A percentile compares a stretch with the other conserved stretches of the same genome.
phyloP scores from a whole-genome alignment of 2,888 invertebrate species.

The Orgyia antiqua region DNA sequence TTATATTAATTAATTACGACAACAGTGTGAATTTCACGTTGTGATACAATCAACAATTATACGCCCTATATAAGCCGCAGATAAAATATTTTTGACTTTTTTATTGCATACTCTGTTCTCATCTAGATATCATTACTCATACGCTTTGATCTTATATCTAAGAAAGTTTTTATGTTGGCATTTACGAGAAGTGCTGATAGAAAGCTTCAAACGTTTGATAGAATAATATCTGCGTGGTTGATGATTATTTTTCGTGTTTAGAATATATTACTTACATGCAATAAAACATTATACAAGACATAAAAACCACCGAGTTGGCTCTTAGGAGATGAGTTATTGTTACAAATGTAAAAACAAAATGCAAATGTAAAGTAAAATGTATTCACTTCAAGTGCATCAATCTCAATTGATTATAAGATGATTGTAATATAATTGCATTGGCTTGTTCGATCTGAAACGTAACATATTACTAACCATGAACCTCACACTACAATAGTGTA shows the following conservation, averaged over 20 bases:
- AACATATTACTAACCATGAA: too few species aligned
- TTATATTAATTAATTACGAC: slow-evolving; percentile 16
- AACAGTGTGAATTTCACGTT: slow-evolving; percentile 23
- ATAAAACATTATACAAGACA: slow-evolving; percentile 7
- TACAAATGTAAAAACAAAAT: too few species aligned
- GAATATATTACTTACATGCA: slow-evolving; percentile 18
- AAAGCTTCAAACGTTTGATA: slow-evolving; percentile 17
- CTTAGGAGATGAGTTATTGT: too few species aligned
- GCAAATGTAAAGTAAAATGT: too few species aligned
- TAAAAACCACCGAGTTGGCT: too few species aligned
- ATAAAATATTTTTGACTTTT: slow-evolving; percentile 63
- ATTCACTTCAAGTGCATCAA: too few species aligned
- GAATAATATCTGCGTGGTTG: slow-evolving; percentile 22
- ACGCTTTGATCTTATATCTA: slow-evolving; percentile 69
- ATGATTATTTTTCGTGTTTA: slow-evolving; percentile 21
- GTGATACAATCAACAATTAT: slow-evolving; percentile 44
- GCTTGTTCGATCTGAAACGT: too few species aligned
- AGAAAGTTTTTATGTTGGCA: slow-evolving; percentile 59
- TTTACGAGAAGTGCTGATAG: slow-evolving; percentile 34
- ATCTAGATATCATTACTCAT: slow-evolving; percentile 68
- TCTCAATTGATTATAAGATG: too few species aligned
- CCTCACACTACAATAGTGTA: too few species aligned
- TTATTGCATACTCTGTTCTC: slow-evolving; percentile 67
- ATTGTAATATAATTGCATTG: too few species aligned
- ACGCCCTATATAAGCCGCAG: slow-evolving; percentile 34